Percentiles rank a stretch among this genome's conserved stretches.
These are phyloP conservation scores for mouse (Mus musculus) DNA, from an alignment of 2,113 vertebrate species.

Conservation along the genomic window GRCm39 chr2:112127001-112127500, in stretches of 20 bases:
- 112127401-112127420: not conserved
- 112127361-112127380: not conserved
- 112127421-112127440: not conserved
- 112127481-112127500: not conserved
- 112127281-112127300: not conserved
- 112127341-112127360: not conserved
- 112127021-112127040: not conserved
- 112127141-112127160: not conserved
- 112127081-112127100: too few species aligned
- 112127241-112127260: not conserved
- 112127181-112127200: not conserved
- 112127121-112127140: too few species aligned
- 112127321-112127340: not conserved
- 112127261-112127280: not conserved
- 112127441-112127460: not conserved
- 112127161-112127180: not conserved
- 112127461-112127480: not conserved
- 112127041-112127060: not conserved
- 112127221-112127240: not conserved
- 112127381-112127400: not conserved
- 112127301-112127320: not conserved
- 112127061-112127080: not conserved
- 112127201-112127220: not conserved
- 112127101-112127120: not conserved
- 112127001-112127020: slow-evolving; percentile 37